Evolutionary conservation across 2,113 vertebrate genomes (phyloP).

Genomic region (Noturus placidus): DNA sequence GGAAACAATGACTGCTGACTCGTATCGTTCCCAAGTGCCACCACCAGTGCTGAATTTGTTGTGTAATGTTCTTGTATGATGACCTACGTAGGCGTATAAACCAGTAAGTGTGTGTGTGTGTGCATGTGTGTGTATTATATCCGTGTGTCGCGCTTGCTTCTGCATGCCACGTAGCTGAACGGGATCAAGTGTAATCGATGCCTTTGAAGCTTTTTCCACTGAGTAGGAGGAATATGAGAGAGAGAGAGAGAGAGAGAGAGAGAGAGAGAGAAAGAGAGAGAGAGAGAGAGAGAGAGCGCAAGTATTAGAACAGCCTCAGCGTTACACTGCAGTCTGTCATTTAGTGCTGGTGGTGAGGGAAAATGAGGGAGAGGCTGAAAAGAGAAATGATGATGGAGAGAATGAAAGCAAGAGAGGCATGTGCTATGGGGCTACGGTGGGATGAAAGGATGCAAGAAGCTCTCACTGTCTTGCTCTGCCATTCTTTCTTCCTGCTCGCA

Average conservation of each 20-base stretch:
- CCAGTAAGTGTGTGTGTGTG: background rate
- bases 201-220: conserved; percentile 30
- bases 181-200: conserved; percentile 24
- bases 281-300: background rate
- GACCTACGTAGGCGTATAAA: background rate
- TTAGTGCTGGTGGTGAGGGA: conserved; percentile 29
- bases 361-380: conserved; percentile 19
- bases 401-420: background rate
- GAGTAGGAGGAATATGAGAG: conserved; percentile 27
- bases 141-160: background rate
- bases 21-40: background rate
- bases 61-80: background rate
- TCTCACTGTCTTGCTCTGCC: background rate
- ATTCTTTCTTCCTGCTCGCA: background rate
- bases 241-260: background rate
- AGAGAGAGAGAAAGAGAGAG: background rate
- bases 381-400: background rate
- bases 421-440: background rate
- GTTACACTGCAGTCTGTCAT: conserved; percentile 33
- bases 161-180: conserved; percentile 14
- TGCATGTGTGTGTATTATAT: background rate
- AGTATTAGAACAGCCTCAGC: background rate
- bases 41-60: background rate
- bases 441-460: conserved; percentile 19
- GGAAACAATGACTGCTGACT: background rate